Percentiles rank a stretch among this genome's conserved stretches.
Evolutionary conservation across 2,113 vertebrate genomes (phyloP).

Genomic region (Ceyx melanurus): DNA sequence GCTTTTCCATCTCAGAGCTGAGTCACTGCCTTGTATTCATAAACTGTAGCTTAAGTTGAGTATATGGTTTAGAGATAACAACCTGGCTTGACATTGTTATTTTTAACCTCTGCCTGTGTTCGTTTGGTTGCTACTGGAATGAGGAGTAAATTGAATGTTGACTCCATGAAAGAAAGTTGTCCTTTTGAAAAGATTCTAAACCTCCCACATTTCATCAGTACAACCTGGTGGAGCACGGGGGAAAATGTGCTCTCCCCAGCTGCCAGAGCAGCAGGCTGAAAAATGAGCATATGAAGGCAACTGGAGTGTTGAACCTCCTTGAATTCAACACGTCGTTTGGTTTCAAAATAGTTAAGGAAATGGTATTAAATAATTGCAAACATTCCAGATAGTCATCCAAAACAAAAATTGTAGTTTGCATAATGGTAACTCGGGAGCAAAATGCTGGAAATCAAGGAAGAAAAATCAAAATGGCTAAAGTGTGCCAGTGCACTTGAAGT

Average conservation of each 20-base stretch:
- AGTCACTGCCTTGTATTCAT: background rate
- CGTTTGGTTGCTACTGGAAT: background rate
- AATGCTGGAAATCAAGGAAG: slow-evolving; percentile 61
- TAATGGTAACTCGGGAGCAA: slow-evolving; percentile 46
- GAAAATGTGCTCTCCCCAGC: slow-evolving; percentile 21
- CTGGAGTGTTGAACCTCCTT: slow-evolving; percentile 57
- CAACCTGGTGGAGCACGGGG: background rate
- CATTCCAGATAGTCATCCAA: slow-evolving; percentile 59
- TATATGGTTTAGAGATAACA: background rate
- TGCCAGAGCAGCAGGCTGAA: slow-evolving; percentile 17
- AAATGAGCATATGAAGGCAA: slow-evolving; percentile 33
- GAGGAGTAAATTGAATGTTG: background rate
- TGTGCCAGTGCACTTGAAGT: slow-evolving; percentile 7
- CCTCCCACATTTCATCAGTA: background rate
- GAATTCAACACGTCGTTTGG: slow-evolving; percentile 60
- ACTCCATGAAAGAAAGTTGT: background rate
- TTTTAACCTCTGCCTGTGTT: background rate
- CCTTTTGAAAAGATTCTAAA: slow-evolving; percentile 5
- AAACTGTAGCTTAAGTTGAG: background rate
- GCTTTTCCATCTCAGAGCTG: background rate
- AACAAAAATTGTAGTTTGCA: slow-evolving; percentile 61
- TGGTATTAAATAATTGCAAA: slow-evolving; percentile 71
- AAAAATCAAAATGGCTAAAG: slow-evolving; percentile 27
- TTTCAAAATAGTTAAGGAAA: slow-evolving; percentile 73
- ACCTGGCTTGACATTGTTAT: background rate